Conservation (phyloP, 2,113 vertebrate species). For the Delphinapterus leucas region DNA sequence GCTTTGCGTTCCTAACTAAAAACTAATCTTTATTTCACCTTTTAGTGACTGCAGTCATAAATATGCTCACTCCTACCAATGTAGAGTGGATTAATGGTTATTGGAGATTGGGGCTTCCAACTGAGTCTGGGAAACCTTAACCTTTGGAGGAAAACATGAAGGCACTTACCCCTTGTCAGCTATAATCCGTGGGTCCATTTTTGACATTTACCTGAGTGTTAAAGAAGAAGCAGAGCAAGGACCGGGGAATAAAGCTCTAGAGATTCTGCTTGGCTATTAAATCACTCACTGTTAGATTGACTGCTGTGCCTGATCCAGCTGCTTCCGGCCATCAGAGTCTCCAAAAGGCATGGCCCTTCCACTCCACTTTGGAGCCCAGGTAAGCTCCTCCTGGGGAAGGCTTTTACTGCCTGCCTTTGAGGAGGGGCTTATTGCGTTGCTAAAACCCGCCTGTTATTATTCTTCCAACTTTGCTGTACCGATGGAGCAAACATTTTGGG, state of each 20-base stretch:
- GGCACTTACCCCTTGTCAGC: conserved; percentile 84
- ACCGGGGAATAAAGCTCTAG: conserved; percentile 71
- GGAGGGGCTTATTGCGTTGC: not conserved
- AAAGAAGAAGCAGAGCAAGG: conserved; percentile 78
- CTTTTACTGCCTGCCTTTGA: not conserved
- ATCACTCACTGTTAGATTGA: conserved; percentile 65
- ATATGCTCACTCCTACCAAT: conserved; percentile 83
- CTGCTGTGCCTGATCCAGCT: not conserved
- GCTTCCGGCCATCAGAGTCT: conserved; percentile 32
- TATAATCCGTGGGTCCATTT: conserved; percentile 80
- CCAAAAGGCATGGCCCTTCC: conserved; percentile 22
- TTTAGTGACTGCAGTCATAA: conserved; percentile 88
- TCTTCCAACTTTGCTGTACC: not conserved
- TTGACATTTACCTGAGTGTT: conserved; percentile 83
- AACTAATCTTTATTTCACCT: conserved; percentile 91
- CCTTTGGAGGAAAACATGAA: conserved; percentile 86
- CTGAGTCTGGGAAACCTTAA: conserved; percentile 84
- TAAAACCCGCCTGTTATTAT: not conserved
- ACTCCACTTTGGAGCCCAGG: not conserved
- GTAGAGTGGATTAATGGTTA: conserved; percentile 87
- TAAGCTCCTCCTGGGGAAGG: not conserved
- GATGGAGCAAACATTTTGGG: not conserved
- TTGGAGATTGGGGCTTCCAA: conserved; percentile 86
- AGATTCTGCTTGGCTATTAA: conserved; percentile 59
- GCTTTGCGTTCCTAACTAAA: conserved; percentile 89